These are phyloP conservation scores for Drosophila prosaltans DNA, from an alignment of 1,140 invertebrate genomes.

Conservation along the genomic window DNA sequence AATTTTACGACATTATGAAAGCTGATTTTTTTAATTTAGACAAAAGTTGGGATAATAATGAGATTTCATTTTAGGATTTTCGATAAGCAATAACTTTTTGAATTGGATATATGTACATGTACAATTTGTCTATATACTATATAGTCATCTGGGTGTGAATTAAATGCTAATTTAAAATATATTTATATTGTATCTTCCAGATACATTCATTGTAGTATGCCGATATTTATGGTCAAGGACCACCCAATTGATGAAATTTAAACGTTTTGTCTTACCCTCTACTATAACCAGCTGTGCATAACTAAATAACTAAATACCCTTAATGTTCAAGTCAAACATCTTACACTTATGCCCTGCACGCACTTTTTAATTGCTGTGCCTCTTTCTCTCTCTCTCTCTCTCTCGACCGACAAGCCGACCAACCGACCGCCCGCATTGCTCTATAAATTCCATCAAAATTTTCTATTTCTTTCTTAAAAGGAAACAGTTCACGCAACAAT, in stretches of 20 bases:
- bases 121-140: too few species aligned
- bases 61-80: neutral
- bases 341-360: conserved; percentile 54
- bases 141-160: too few species aligned
- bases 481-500: conserved; percentile 70
- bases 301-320: conserved; percentile 45
- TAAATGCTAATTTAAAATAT: too few species aligned
- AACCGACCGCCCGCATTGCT: conserved; percentile 70
- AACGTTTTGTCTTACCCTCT: neutral
- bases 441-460: conserved; percentile 48
- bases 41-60: neutral
- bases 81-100: too few species aligned
- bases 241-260: conserved; percentile 22
- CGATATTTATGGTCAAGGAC: conserved; percentile 9
- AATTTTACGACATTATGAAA: conserved; percentile 2
- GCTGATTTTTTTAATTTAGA: neutral
- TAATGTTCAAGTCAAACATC: conserved; percentile 18
- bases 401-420: conserved; percentile 46
- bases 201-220: too few species aligned
- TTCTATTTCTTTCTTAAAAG: conserved; percentile 21
- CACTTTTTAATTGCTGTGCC: conserved; percentile 56
- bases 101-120: too few species aligned
- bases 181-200: too few species aligned
- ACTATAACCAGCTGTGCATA: conserved; percentile 55
- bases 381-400: neutral